Evolutionary conservation across 2,113 vertebrate species (phyloP).

Genomic region (Platichthys stellatus): DNA sequence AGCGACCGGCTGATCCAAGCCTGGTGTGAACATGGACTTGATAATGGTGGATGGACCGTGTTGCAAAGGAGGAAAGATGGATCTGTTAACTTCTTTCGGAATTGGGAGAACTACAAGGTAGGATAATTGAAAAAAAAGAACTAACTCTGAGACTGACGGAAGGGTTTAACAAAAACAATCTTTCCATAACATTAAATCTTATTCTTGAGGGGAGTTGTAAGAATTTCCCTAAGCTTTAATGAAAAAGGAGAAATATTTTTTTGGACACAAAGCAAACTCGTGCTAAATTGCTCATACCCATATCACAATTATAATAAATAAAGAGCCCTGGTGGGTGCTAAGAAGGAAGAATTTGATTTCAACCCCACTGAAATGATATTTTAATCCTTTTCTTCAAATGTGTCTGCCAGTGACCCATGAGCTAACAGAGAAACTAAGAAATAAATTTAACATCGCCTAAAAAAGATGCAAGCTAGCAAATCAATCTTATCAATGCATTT

Average conservation of each 20-base stretch:
- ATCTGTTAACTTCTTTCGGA: constrained; percentile 97
- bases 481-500: neutral
- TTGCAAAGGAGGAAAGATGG: constrained; percentile 95
- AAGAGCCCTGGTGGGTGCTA: neutral
- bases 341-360: constrained; percentile 16
- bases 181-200: neutral
- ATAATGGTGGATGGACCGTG: constrained; percentile 97
- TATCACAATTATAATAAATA: constrained; percentile 30
- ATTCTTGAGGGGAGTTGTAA: neutral
- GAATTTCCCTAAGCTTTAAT: neutral
- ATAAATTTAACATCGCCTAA: neutral
- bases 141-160: neutral
- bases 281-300: constrained; percentile 36
- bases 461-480: neutral
- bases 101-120: constrained; percentile 99
- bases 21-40: constrained; percentile 96
- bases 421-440: neutral
- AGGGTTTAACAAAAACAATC: neutral
- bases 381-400: constrained; percentile 5
- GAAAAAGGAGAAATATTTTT: neutral
- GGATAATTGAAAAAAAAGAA: constrained; percentile 7
- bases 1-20: constrained; percentile 89
- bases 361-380: constrained; percentile 9
- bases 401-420: constrained; percentile 24
- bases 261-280: constrained; percentile 21